Percentiles rank a stretch among this genome's conserved stretches.
These are phyloP conservation scores for Paedocypris micromegethes DNA, from an alignment of 2,797 vertebrate genomes.

Conservation along the genomic window DNA sequence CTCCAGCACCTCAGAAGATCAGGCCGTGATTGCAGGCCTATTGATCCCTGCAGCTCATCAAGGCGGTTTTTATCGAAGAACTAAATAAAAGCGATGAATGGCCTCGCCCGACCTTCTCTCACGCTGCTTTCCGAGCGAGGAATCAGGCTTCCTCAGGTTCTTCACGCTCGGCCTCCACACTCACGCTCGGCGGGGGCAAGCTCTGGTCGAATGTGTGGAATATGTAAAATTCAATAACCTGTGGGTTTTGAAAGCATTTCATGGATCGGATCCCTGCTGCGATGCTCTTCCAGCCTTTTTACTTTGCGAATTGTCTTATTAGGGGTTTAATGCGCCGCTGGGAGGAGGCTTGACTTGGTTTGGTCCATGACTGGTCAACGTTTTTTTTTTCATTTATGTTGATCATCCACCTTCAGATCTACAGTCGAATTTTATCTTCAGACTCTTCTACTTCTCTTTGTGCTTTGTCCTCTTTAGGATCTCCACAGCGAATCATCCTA, in stretches of 20 bases:
- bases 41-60: constrained; percentile 34
- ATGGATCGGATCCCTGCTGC: constrained; percentile 22
- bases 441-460: too few species aligned
- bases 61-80: constrained; percentile 28
- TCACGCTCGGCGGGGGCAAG: constrained; percentile 2
- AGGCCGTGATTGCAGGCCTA: constrained; percentile 3
- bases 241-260: constrained; percentile 21
- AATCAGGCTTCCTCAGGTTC: not conserved
- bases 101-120: constrained; percentile 16
- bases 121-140: not conserved
- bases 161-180: not conserved
- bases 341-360: not conserved
- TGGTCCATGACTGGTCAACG: too few species aligned
- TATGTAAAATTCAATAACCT: constrained; percentile 28
- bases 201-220: constrained; percentile 15
- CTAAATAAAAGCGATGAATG: constrained; percentile 11
- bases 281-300: constrained; percentile 27
- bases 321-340: constrained; percentile 7
- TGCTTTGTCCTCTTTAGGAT: too few species aligned
- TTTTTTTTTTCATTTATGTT: not conserved
- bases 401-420: not conserved
- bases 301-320: constrained; percentile 22
- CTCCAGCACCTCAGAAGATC: not conserved
- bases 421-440: too few species aligned
- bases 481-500: too few species aligned